Conservation (phyloP, 2,888 invertebrate species). For the Epirrhoe tristata region DNA sequence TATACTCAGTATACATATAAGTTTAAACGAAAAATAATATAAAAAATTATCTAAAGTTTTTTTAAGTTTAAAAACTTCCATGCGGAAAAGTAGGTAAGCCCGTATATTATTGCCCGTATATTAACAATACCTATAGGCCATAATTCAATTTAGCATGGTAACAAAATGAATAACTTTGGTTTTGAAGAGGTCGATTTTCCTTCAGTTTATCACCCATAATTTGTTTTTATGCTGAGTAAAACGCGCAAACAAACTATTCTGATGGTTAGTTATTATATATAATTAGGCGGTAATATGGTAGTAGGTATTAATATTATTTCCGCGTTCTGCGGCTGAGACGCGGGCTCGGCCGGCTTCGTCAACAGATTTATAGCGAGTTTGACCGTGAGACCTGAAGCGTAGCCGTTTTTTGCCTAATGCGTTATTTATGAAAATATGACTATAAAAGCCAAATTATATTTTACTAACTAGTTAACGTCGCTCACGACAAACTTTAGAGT, state of each 20-base stretch:
- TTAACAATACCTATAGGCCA: too few relatives aligned
- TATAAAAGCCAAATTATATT: conserved; percentile 73
- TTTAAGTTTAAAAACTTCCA: too few relatives aligned
- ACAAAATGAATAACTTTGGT: conserved; percentile 6
- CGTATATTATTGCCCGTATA: too few relatives aligned
- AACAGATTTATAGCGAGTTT: conserved; percentile 80
- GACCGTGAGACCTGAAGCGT: conserved; percentile 82
- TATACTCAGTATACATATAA: too few relatives aligned
- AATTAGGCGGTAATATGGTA: conserved; percentile 67
- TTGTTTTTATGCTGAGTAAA: conserved; percentile 9
- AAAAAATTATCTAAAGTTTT: too few relatives aligned
- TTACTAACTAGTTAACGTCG: conserved; percentile 65
- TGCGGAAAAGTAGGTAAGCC: too few relatives aligned
- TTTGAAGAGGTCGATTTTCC: conserved; percentile 10
- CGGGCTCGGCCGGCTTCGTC: conserved; percentile 58
- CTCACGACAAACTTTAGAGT: conserved; percentile 66
- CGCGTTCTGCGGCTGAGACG: conserved; percentile 54
- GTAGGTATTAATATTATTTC: conserved; percentile 54
- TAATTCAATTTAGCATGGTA: not conserved
- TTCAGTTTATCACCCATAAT: conserved; percentile 15
- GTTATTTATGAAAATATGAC: conserved; percentile 82
- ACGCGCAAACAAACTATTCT: conserved; percentile 58
- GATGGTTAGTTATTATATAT: conserved; percentile 59
- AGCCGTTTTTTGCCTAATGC: conserved; percentile 80
- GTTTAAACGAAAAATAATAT: too few relatives aligned